Conservation (phyloP, 2,113 vertebrate species). For the Micronisus gabar region DNA sequence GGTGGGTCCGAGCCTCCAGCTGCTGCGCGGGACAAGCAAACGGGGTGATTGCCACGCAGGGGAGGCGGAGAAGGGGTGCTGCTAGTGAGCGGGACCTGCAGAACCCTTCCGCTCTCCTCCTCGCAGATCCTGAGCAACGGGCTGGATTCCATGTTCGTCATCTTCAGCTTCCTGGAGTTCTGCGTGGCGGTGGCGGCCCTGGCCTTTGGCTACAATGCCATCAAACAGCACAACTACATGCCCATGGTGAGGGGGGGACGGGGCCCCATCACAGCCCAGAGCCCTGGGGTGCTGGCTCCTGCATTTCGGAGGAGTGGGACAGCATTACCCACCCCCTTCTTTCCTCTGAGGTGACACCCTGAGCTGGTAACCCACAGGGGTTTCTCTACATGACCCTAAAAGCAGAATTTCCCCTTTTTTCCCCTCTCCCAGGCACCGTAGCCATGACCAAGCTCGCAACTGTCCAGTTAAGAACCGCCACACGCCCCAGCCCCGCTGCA, state of each 20-base stretch:
- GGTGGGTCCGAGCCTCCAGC: accelerated
- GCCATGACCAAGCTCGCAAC: accelerated
- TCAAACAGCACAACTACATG: background rate
- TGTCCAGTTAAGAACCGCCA: accelerated
- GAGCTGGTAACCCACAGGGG: accelerated
- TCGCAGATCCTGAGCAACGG: background rate
- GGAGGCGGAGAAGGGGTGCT: background rate
- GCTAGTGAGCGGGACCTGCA: background rate
- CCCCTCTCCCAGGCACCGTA: background rate
- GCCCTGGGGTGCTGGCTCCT: accelerated
- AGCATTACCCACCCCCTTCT: background rate
- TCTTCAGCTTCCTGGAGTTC: conserved; percentile 23
- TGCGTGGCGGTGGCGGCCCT: background rate
- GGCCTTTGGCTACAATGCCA: background rate
- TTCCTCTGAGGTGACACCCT: background rate
- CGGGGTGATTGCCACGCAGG: accelerated
- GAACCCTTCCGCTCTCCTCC: accelerated
- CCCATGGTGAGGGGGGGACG: background rate
- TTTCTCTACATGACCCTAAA: accelerated
- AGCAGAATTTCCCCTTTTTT: background rate
- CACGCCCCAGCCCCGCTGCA: background rate
- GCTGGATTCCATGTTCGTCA: background rate
- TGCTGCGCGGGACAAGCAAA: accelerated
- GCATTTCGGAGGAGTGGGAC: accelerated
- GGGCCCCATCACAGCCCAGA: background rate